phyloP scores from a whole-genome alignment of 2,888 invertebrate species.

The Drosophila hamatofila region DNA sequence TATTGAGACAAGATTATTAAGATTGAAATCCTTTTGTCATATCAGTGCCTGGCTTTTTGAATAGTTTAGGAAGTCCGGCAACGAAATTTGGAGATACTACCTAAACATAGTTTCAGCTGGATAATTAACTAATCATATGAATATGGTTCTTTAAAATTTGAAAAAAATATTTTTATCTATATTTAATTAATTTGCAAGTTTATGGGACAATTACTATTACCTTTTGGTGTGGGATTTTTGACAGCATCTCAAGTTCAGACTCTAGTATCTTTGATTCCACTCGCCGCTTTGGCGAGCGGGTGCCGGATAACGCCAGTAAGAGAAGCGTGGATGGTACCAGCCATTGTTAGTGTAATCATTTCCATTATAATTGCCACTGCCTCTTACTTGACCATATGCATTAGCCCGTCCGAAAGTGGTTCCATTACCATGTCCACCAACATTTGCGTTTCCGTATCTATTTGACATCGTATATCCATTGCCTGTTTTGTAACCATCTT shows the following conservation, averaged over 20 bases:
- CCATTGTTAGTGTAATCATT: slow-evolving; percentile 33
- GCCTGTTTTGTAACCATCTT: slow-evolving; percentile 1
- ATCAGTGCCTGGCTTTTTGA: background rate
- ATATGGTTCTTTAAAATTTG: background rate
- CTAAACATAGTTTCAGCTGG: background rate
- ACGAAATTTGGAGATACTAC: background rate
- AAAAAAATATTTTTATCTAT: background rate
- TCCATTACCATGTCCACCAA: background rate
- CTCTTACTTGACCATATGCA: background rate
- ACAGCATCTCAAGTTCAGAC: background rate
- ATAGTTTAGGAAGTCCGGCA: background rate
- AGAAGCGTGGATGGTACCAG: slow-evolving; percentile 56
- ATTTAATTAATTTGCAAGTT: background rate
- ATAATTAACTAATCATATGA: background rate
- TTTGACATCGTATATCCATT: slow-evolving; percentile 26
- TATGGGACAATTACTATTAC: background rate
- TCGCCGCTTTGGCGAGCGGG: slow-evolving; percentile 10
- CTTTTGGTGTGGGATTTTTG: background rate
- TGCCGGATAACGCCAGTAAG: slow-evolving; percentile 55
- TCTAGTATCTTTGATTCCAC: slow-evolving; percentile 1
- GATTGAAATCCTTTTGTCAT: no score
- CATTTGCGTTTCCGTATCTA: background rate
- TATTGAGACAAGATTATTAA: background rate
- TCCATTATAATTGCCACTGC: background rate
- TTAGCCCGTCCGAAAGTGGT: background rate